Base-by-base conservation (phyloP, 2,888 invertebrate genomes). In the Orthonychiurus folsomi region DNA sequence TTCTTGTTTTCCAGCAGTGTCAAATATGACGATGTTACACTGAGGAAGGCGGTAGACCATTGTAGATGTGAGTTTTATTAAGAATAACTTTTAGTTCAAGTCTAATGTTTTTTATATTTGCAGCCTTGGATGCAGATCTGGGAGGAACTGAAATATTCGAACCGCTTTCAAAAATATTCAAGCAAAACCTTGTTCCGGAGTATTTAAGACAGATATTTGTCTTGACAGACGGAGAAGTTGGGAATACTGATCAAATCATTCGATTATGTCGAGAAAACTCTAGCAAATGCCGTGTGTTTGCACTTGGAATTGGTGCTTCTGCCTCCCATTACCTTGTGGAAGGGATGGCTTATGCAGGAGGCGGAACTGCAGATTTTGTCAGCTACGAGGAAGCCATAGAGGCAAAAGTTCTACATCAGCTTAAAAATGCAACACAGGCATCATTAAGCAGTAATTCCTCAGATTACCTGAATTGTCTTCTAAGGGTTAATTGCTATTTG, bases 201-300 rank as follows among this genome's bases (percentile, higher is more conserved):
- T 74, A 73, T 53, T 50, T 70, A 5, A 59, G 75, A 28, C 74
- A 76, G 72, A 70, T 77, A 5, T 75, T 77, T 63, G 61, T 77
- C 20, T 67, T 78, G 9, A 77, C 77, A 15, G 78, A 78, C 69
- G 78, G 78, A 24, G 74, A 74, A 58, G 71, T 74, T 24, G 67
- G 64, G 18, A 76, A 77, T 60, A 74, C 74, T 1, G 68, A 74
- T 3, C 69, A 73, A 59, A 74, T 78, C 0, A 66, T 74, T 48
- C 66, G 71, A 3, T 64, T 76, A 9, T 74, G 73, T 3, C 66
- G 69, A 26, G 63, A 68, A 2, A 67, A 75, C 58, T 69, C 73
- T 1, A 63, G 71, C 37, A 71, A 73, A 20, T 68, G 72, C 5
- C 66, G 76, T 47, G 72, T 75, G 1, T 75, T 75, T 65, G 66